Evolutionary conservation across 2,113 vertebrate species (phyloP), one percentile per base, ranked within the genome.

Genomic region (Tachycineta bicolor): DNA sequence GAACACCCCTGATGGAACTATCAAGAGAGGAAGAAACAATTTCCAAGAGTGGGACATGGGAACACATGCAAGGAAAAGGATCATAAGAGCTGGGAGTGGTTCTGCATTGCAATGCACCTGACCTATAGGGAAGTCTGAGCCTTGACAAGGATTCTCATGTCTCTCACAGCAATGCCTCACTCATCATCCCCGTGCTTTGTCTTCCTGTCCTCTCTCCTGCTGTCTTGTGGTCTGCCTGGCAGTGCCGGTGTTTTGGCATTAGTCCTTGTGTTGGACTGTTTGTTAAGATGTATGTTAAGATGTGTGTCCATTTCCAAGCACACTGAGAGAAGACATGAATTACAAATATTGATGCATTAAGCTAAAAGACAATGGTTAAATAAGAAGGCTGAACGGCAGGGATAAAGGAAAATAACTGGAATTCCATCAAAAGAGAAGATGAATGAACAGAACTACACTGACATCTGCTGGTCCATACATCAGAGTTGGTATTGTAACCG

Each of bases 371-470:
- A 96, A 96, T 94, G 91, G 95, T 98, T 98, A 98, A 98, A 97
- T 97, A 98, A 97, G 92, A 97, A 97, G 97, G 83, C 96, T 64
- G 96, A 97, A 90, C 20, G 0, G 83, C 49, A 0, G 73, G 94
- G 74, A 95, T 93, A 93, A 84, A 89, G 94, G 87, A 90, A 97
- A 96, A 97, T 93, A 96, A 86, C 96, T 92, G 76, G 62, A 97
- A 98, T 97, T 95, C 97, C 91, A 67, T 96, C 97, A 97, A 97
- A 96, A 96, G 60, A 46, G 80, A 95, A 98, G 97, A 98, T 97
- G 96, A 97, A 98, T 98, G 97, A 98, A 92, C 97, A 98, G 98
- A 98, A 95, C 97, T 98, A 97, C 85, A 98, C 97, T 98, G 98
- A 98, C 98, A 98, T 98, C 98, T 98, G 98, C 98, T 98, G 98